Evolutionary conservation across 2,113 vertebrate genomes (phyloP).

Genomic region (Picathartes gymnocephalus): DNA sequence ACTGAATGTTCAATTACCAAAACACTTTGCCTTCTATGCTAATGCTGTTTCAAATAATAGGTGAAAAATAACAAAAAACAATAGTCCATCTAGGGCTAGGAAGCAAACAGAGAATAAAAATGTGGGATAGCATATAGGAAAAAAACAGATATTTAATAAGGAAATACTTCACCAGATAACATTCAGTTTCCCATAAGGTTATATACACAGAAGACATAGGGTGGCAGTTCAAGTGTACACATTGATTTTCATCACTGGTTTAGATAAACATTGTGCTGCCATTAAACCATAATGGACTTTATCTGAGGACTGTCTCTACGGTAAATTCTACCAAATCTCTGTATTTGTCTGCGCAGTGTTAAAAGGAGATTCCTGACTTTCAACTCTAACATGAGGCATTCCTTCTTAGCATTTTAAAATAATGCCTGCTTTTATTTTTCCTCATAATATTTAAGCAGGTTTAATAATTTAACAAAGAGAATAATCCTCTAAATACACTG

Average conservation of each 20-base stretch:
- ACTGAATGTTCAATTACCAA: neutral
- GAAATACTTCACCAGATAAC: neutral
- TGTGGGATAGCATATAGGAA: neutral
- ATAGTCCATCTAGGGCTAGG: neutral
- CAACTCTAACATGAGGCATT: neutral
- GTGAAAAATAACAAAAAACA: neutral
- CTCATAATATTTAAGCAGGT: constrained; percentile 7
- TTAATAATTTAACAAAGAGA: neutral
- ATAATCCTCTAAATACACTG: neutral
- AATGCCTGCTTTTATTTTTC: neutral
- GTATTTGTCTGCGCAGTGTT: neutral
- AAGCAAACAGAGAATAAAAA: neutral
- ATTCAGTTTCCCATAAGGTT: neutral
- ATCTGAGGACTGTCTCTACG: neutral
- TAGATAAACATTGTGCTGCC: neutral
- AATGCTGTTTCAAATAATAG: constrained; percentile 2
- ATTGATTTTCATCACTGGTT: neutral
- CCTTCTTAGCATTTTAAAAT: constrained; percentile 1
- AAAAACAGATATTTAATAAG: neutral
- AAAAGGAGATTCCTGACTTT: neutral
- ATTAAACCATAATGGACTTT: neutral
- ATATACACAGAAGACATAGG: neutral
- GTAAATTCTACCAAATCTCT: neutral
- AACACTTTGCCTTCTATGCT: neutral
- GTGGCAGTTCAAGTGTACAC: neutral